Conservation (phyloP, 53 echinoderm and acorn worm species). For the Luidia sarsii region DNA sequence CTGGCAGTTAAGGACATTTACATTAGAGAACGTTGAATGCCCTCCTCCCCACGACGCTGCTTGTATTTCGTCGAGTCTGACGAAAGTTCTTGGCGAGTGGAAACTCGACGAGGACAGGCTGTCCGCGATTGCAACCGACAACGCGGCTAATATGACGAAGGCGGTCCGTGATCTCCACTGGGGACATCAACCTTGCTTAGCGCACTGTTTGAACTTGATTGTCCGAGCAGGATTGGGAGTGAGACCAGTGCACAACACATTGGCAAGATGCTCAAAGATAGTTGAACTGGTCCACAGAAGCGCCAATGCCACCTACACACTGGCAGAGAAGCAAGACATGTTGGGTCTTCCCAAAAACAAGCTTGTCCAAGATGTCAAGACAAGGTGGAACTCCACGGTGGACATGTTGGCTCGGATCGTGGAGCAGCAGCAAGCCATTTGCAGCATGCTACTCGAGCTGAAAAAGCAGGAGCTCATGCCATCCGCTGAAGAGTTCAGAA, state of each 20-base stretch:
- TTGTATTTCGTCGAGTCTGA: neutral
- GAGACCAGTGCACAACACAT: neutral
- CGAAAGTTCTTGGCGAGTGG: constrained; percentile 5
- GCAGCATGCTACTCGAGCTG: too few species aligned
- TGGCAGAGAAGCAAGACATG: neutral
- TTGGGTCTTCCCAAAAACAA: neutral
- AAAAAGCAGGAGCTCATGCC: constrained; percentile 14
- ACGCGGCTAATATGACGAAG: too few species aligned
- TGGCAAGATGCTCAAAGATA: constrained; percentile 1
- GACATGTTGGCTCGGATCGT: neutral
- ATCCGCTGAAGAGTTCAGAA: neutral
- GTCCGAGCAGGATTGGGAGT: too few species aligned
- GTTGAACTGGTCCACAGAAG: neutral
- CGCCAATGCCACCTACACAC: neutral
- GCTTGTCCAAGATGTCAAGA: neutral
- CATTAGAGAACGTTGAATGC: too few species aligned
- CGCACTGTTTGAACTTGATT: constrained; percentile 24
- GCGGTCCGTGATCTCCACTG: constrained; percentile 1
- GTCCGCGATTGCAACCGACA: constrained; percentile 16
- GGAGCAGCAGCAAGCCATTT: constrained; percentile 16
- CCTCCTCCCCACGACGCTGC: constrained; percentile 11
- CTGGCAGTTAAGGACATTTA: too few species aligned
- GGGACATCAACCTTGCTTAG: constrained; percentile 22
- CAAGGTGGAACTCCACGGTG: too few species aligned
- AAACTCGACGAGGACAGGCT: neutral